phyloP scores from a whole-genome alignment of 1,140 invertebrate genomes.

The Trachymyrmex cornetzi region DNA sequence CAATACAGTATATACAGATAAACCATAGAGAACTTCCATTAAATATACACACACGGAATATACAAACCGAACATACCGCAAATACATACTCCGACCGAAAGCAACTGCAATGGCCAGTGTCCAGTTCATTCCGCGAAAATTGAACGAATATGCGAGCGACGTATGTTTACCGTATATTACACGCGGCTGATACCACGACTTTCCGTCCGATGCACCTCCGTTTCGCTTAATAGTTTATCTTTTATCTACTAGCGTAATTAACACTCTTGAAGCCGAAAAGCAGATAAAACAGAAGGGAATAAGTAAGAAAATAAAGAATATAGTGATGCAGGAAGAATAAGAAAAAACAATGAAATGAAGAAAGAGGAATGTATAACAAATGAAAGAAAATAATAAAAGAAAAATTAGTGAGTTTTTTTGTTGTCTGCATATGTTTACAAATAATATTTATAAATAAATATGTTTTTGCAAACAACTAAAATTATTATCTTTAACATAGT shows the following conservation, averaged over 20 bases:
- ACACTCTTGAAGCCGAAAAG: not conserved
- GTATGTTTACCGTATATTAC: conserved; percentile 26
- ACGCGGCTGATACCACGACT: conserved; percentile 15
- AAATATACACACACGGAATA: conserved; percentile 38
- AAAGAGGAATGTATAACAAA: not conserved
- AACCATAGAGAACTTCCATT: conserved; percentile 37
- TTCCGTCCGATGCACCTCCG: conserved; percentile 15
- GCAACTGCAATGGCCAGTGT: not conserved
- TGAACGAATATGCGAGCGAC: conserved; percentile 37
- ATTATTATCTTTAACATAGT: not conserved
- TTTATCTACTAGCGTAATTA: not conserved
- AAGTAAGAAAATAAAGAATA: not conserved
- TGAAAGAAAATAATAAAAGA: not conserved
- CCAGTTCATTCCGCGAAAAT: conserved; percentile 48
- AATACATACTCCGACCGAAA: conserved; percentile 47
- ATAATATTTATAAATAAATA: not conserved
- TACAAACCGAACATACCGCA: conserved; percentile 39
- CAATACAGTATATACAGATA: conserved; percentile 39
- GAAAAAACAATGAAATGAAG: not conserved
- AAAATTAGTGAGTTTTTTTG: conserved; percentile 4
- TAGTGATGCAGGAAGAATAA: not conserved
- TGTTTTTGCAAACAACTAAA: not conserved
- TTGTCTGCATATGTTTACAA: not conserved
- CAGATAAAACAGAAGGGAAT: not conserved
- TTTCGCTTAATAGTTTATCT: conserved; percentile 16